These are phyloP conservation scores for Colinus virginianus DNA, from an alignment of 2,113 vertebrate genomes.

Conservation along the genomic window DNA sequence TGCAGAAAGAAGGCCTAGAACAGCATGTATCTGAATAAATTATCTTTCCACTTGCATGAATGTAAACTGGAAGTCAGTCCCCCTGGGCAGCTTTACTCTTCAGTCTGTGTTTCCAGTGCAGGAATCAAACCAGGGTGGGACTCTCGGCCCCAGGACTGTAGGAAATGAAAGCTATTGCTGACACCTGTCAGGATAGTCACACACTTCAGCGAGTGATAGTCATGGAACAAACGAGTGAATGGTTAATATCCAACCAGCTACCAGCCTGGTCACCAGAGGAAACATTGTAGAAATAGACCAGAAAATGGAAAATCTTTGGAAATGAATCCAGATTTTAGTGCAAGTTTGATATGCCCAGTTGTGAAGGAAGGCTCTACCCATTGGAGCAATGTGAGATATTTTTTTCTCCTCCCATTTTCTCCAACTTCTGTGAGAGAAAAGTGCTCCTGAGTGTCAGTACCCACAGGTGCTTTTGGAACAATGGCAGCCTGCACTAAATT, in stretches of 20 bases:
- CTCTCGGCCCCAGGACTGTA: not conserved
- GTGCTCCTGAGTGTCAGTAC: not conserved
- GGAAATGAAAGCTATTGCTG: not conserved
- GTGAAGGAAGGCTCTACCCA: not conserved
- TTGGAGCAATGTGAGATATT: not conserved
- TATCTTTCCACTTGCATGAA: not conserved
- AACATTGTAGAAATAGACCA: constrained; percentile 11
- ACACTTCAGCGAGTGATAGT: not conserved
- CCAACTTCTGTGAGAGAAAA: not conserved
- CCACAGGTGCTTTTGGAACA: constrained; percentile 38
- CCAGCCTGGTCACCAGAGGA: constrained; percentile 17
- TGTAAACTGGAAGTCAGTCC: constrained; percentile 2
- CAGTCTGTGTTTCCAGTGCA: not conserved
- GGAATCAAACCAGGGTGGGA: not conserved
- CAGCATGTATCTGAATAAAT: not conserved
- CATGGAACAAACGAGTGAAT: not conserved
- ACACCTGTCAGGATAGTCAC: constrained; percentile 22
- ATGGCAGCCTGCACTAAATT: constrained; percentile 3
- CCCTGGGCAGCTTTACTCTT: not conserved
- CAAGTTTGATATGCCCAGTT: not conserved
- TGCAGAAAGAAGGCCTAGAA: constrained; percentile 24
- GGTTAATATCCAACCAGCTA: not conserved
- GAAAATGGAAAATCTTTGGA: constrained; percentile 1
- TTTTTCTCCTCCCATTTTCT: not conserved
- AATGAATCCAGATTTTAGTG: not conserved